Conservation (phyloP, 2,888 invertebrate species). For the Napeogenes inachia region DNA sequence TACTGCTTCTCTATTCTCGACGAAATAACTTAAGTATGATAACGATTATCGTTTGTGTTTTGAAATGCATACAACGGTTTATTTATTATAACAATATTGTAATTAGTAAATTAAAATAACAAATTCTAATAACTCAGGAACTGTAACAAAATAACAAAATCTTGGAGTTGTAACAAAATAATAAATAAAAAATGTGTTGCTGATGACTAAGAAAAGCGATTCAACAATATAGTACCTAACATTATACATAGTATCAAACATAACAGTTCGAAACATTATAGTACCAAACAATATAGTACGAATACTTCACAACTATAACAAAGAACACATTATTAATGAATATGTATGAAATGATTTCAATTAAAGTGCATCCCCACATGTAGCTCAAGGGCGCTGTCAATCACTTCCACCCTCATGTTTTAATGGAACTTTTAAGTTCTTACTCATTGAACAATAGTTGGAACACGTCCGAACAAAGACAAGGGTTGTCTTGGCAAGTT, state of each 20-base stretch:
- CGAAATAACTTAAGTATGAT: no score
- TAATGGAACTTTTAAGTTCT: slow-evolving; percentile 19
- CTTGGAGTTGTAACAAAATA: no score
- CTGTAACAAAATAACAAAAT: no score
- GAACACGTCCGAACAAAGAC: slow-evolving; percentile 14
- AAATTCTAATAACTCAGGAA: no score
- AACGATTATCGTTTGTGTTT: no score
- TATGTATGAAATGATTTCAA: slow-evolving; percentile 14
- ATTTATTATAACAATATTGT: no score
- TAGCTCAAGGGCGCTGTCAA: slow-evolving; percentile 25
- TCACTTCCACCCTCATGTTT: slow-evolving; percentile 23
- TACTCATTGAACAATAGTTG: slow-evolving; percentile 15
- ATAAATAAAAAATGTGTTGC: no score
- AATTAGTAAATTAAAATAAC: no score
- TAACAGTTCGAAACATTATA: no score
- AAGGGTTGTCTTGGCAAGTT: slow-evolving; percentile 17
- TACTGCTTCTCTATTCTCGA: no score
- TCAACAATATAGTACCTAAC: not conserved
- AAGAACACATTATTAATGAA: slow-evolving; percentile 13
- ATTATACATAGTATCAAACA: no score
- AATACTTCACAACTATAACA: not conserved
- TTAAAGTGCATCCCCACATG: slow-evolving; percentile 15
- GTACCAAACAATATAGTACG: not conserved
- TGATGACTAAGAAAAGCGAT: not conserved
- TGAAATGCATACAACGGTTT: no score